These are phyloP conservation scores for Lepilemur septentrionalis DNA, from an alignment of 2,797 vertebrate genomes.

Conservation along the genomic window DNA sequence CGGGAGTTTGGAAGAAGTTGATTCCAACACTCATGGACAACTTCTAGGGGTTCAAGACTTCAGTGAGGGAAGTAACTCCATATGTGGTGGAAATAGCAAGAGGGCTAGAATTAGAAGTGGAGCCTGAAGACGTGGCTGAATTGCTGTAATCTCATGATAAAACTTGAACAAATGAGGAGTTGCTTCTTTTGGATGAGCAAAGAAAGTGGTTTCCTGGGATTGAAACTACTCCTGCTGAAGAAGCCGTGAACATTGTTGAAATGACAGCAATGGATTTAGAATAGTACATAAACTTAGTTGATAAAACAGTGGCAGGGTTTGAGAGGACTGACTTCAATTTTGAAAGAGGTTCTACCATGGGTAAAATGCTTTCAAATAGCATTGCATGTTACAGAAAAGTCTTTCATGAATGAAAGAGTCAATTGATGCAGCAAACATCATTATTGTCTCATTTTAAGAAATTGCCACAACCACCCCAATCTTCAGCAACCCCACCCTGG, in stretches of 20 bases:
- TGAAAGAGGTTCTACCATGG: background rate
- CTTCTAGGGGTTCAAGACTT: background rate
- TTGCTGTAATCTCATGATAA: background rate
- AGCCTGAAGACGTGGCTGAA: background rate
- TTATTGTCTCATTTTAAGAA: background rate
- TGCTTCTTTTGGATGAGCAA: background rate
- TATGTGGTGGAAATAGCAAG: background rate
- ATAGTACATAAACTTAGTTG: background rate
- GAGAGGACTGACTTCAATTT: background rate
- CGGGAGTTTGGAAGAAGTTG: background rate
- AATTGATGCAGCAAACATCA: background rate
- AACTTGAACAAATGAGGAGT: background rate
- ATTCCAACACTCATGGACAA: background rate
- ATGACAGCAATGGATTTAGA: background rate
- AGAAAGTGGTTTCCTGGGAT: background rate
- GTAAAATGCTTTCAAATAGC: background rate
- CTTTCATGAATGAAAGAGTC: background rate
- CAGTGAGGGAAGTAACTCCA: background rate
- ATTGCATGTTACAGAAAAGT: background rate
- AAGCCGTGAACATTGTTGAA: background rate
- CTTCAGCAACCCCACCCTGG: background rate
- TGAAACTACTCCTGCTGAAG: background rate
- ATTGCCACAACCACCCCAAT: background rate
- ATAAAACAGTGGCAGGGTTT: background rate
- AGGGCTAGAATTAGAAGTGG: background rate